Conservation (phyloP, 2,888 invertebrate species). For the Phaonia tiefii region DNA sequence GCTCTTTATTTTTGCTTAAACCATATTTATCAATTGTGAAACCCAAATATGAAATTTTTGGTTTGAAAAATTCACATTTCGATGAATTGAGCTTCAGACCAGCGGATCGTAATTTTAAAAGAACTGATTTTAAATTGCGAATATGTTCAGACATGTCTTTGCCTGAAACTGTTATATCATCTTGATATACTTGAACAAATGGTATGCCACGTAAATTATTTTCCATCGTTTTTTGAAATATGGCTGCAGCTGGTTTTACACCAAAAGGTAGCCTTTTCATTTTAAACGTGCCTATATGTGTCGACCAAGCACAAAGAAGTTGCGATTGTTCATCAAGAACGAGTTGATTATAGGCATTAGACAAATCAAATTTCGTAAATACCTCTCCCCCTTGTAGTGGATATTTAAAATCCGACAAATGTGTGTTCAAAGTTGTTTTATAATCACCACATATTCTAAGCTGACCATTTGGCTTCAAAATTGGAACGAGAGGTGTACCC, state of each 20-base stretch:
- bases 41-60: slow-evolving; percentile 69
- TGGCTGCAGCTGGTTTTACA: too few relatives aligned
- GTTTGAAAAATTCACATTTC: slow-evolving; percentile 38
- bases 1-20: slow-evolving; percentile 31
- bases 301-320: slow-evolving; percentile 46
- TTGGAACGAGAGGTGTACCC: slow-evolving; percentile 44
- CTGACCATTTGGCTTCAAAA: slow-evolving; percentile 46
- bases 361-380: slow-evolving; percentile 31
- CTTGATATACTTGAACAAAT: slow-evolving; percentile 56
- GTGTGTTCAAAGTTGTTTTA: slow-evolving; percentile 44
- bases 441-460: slow-evolving; percentile 45
- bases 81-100: slow-evolving; percentile 34
- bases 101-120: slow-evolving; percentile 24
- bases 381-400: slow-evolving; percentile 36
- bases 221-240: too few relatives aligned
- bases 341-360: slow-evolving; percentile 45
- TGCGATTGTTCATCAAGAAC: slow-evolving; percentile 40
- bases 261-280: slow-evolving; percentile 48
- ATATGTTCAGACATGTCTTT: slow-evolving; percentile 31
- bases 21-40: slow-evolving; percentile 58
- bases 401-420: slow-evolving; percentile 46
- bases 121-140: slow-evolving; percentile 11
- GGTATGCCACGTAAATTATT: too few relatives aligned
- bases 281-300: too few relatives aligned
- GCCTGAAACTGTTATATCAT: too few relatives aligned